These are phyloP conservation scores for Uria aalge DNA, from an alignment of 2,113 vertebrate genomes.

Conservation along the genomic window DNA sequence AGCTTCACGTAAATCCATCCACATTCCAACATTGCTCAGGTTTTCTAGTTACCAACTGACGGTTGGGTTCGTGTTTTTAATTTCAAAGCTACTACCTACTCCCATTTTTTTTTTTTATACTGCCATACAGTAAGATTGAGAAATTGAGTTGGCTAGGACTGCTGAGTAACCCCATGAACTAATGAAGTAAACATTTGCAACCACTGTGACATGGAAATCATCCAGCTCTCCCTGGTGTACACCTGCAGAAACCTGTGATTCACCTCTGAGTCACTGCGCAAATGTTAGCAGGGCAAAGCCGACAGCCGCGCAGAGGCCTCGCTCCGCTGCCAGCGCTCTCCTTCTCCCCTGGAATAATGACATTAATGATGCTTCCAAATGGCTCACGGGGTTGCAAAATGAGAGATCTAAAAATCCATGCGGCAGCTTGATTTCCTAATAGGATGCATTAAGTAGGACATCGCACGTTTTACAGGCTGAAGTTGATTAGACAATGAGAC, in stretches of 20 bases:
- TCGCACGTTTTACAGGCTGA: slow-evolving; percentile 75
- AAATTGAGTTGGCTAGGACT: slow-evolving; percentile 68
- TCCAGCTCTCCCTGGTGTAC: slow-evolving; percentile 76
- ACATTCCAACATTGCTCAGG: not conserved
- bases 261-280: slow-evolving; percentile 81
- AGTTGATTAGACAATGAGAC: slow-evolving; percentile 75
- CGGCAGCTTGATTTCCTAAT: slow-evolving; percentile 75
- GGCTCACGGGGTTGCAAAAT: slow-evolving; percentile 70
- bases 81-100: slow-evolving; percentile 17
- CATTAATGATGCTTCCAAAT: slow-evolving; percentile 75
- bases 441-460: slow-evolving; percentile 76
- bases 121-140: slow-evolving; percentile 62
- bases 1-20: not conserved
- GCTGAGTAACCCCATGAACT: slow-evolving; percentile 79
- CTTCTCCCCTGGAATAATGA: slow-evolving; percentile 72
- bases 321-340: slow-evolving; percentile 63
- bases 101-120: not conserved
- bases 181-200: slow-evolving; percentile 80
- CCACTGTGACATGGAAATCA: slow-evolving; percentile 73
- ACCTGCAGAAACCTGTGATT: slow-evolving; percentile 83
- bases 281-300: slow-evolving; percentile 72
- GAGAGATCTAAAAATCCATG: slow-evolving; percentile 67
- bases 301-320: slow-evolving; percentile 48
- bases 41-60: slow-evolving; percentile 53
- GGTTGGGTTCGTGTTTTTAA: slow-evolving; percentile 25